phyloP scores from a whole-genome alignment of 2,888 invertebrate species.

The Hypolimnas misippus region DNA sequence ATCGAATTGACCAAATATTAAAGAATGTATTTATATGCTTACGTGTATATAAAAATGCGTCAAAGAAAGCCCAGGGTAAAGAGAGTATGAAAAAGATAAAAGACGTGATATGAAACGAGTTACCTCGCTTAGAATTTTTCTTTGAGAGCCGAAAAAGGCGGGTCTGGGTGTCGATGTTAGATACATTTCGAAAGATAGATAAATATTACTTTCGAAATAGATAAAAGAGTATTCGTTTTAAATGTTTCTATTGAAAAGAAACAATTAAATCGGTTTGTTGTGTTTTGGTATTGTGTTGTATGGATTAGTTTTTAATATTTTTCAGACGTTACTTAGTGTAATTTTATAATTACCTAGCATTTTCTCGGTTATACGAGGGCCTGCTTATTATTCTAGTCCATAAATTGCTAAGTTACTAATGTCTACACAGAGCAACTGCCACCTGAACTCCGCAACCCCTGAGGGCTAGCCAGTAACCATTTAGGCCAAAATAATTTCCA shows the following conservation, averaged over 20 bases:
- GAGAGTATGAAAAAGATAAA: conserved; percentile 61
- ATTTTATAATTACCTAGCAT: too few species aligned
- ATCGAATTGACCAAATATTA: conserved; percentile 18
- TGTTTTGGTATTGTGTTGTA: neutral
- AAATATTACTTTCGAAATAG: neutral
- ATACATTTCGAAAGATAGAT: conserved; percentile 6
- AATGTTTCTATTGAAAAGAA: neutral
- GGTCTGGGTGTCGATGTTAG: conserved; percentile 36
- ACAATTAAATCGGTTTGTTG: neutral
- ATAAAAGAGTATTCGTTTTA: neutral
- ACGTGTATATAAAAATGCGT: conserved; percentile 51
- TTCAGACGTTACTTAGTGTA: too few species aligned
- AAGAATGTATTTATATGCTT: conserved; percentile 43
- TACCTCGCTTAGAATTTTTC: conserved; percentile 54
- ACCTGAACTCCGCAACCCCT: too few species aligned
- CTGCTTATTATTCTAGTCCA: too few species aligned
- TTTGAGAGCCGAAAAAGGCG: conserved; percentile 52
- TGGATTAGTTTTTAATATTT: too few species aligned
- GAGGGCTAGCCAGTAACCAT: too few species aligned
- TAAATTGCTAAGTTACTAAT: too few species aligned
- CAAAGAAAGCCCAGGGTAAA: conserved; percentile 57
- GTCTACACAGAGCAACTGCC: too few species aligned
- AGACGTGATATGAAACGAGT: conserved; percentile 63
- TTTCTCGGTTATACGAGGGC: too few species aligned
- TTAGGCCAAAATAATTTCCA: too few species aligned